These are phyloP conservation scores for Apostichopus parvimensis DNA, from an alignment of 35 echinoderm and acorn worm species.

Conservation along the genomic window DNA sequence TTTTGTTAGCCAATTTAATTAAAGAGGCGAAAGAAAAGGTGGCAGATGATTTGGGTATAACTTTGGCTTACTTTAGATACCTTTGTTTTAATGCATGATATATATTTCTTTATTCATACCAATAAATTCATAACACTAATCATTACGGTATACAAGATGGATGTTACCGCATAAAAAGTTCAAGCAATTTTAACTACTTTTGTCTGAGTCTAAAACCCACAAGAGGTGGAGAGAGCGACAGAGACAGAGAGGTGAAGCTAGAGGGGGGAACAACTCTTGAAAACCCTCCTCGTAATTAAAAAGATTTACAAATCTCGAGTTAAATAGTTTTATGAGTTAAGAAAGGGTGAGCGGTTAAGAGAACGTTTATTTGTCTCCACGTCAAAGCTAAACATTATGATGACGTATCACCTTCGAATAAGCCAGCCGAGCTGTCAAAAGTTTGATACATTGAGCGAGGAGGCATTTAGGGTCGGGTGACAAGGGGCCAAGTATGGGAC, in stretches of 20 bases:
- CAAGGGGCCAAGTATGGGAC: conserved; percentile 16
- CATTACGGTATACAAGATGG: neutral
- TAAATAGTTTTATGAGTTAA: conserved; percentile 6
- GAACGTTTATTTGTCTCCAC: conserved; percentile 40
- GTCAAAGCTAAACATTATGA: conserved; percentile 46
- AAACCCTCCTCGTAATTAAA: conserved; percentile 15
- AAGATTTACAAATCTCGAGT: conserved; percentile 23
- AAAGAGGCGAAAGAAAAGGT: neutral
- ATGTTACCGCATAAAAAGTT: neutral
- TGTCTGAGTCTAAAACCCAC: neutral
- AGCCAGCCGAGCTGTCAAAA: conserved; percentile 4
- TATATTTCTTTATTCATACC: neutral
- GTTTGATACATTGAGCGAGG: conserved; percentile 2
- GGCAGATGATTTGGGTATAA: neutral
- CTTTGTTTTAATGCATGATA: neutral
- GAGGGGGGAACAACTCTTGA: neutral
- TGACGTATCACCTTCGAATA: conserved; percentile 36
- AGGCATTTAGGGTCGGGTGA: conserved; percentile 20
- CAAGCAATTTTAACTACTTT: neutral
- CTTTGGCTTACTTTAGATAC: neutral
- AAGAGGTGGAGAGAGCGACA: neutral
- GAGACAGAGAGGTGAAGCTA: neutral
- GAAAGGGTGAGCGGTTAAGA: conserved; percentile 24
- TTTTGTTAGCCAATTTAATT: neutral
- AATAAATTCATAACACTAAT: conserved; percentile 11